Evolutionary conservation across 2,113 vertebrate species (phyloP).

Genomic region (Scomber japonicus): DNA sequence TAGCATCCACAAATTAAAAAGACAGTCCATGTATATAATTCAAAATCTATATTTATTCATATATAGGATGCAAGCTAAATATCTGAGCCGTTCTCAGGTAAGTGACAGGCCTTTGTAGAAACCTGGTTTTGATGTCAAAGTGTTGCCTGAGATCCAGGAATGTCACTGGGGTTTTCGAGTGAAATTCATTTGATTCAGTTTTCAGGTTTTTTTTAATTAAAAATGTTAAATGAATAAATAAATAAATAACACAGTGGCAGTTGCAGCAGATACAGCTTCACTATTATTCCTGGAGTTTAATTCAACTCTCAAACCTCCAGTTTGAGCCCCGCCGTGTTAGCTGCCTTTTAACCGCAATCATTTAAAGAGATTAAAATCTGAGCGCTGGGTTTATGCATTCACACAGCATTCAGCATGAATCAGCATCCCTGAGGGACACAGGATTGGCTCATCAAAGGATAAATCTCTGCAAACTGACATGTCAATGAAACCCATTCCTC

Average conservation of each 20-base stretch:
- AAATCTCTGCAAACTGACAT: slow-evolving; percentile 63
- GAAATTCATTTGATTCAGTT: not conserved
- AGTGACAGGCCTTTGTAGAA: not conserved
- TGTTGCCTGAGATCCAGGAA: slow-evolving; percentile 3
- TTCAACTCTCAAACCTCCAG: slow-evolving; percentile 24
- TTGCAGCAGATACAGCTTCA: not conserved
- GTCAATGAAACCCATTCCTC: slow-evolving; percentile 48
- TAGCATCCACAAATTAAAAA: not conserved
- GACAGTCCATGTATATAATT: not conserved
- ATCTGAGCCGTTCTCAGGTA: not conserved
- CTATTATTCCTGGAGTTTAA: slow-evolving; percentile 31
- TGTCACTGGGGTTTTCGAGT: not conserved
- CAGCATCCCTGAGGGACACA: slow-evolving; percentile 39
- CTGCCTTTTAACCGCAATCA: slow-evolving; percentile 54
- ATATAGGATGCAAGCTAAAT: not conserved
- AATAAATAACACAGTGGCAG: not conserved
- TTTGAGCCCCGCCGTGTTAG: slow-evolving; percentile 11
- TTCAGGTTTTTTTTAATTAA: not conserved
- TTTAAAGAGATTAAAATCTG: slow-evolving; percentile 70
- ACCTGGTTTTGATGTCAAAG: not conserved
- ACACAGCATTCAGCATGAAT: slow-evolving; percentile 51
- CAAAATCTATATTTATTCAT: not conserved
- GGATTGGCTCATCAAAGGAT: slow-evolving; percentile 65
- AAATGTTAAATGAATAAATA: not conserved
- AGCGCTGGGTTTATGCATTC: slow-evolving; percentile 39